Percentiles rank a stretch among this genome's conserved stretches.
Evolutionary conservation across 2,113 vertebrate genomes (phyloP).

Genomic region (rat (Rattus norvegicus)): DNA sequence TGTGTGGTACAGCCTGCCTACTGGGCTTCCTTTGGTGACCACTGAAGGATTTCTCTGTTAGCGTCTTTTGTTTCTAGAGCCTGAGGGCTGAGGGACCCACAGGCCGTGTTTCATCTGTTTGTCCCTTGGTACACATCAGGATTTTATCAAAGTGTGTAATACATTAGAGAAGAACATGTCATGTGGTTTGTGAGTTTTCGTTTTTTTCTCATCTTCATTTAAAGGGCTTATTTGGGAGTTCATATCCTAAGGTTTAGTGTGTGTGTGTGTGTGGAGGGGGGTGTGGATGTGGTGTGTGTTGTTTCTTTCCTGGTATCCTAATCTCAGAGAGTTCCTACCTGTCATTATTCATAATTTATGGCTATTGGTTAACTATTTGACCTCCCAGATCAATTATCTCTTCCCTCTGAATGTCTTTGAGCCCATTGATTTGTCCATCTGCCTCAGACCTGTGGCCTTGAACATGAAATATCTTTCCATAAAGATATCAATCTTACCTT

Average conservation of each 20-base stretch:
- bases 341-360: slow-evolving; percentile 12
- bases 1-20: not conserved
- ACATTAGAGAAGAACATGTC: not conserved
- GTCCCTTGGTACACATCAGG: not conserved
- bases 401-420: slow-evolving; percentile 10
- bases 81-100: no score
- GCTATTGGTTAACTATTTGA: slow-evolving; percentile 24
- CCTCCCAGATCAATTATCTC: not conserved
- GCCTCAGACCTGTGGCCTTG: not conserved
- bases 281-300: not conserved
- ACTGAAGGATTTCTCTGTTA: not conserved
- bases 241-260: not conserved
- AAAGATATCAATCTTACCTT: slow-evolving; percentile 15
- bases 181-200: not conserved
- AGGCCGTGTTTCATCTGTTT: not conserved
- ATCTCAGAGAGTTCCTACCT: not conserved
- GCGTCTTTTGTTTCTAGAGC: not conserved
- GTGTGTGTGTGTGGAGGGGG: no score
- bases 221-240: not conserved
- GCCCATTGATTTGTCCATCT: not conserved
- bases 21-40: not conserved
- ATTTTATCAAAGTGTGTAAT: not conserved
- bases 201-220: not conserved
- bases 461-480: not conserved
- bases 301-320: not conserved